Percentiles rank a stretch among this genome's conserved stretches.
phyloP scores from a whole-genome alignment of 1,140 invertebrate species.

The Calephelis nemesis region DNA sequence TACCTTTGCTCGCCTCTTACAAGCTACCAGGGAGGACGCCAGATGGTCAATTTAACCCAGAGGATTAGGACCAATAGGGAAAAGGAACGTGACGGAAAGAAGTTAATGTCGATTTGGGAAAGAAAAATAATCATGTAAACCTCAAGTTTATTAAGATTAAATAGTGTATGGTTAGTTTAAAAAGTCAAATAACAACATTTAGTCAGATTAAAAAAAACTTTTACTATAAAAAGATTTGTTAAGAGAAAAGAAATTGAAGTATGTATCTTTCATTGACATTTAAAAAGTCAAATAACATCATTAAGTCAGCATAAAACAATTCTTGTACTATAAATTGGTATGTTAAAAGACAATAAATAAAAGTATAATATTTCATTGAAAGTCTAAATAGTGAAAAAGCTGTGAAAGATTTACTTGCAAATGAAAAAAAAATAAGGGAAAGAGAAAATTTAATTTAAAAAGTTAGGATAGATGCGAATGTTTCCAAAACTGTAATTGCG shows the following conservation, averaged over 20 bases:
- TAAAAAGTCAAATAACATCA: slow-evolving; percentile 22
- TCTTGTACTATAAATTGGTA: slow-evolving; percentile 28
- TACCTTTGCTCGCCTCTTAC: too few species aligned
- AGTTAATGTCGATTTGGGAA: slow-evolving; percentile 28
- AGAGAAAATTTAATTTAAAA: slow-evolving; percentile 30
- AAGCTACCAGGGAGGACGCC: too few species aligned
- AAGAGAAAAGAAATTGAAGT: too few species aligned
- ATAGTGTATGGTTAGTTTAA: neutral
- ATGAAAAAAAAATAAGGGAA: slow-evolving; percentile 36
- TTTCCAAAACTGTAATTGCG: slow-evolving; percentile 22
- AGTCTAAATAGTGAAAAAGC: slow-evolving; percentile 31
- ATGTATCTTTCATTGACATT: neutral
- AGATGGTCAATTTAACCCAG: too few species aligned
- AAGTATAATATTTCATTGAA: slow-evolving; percentile 29
- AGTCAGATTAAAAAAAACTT: too few species aligned
- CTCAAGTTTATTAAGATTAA: neutral
- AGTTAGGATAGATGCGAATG: slow-evolving; percentile 15
- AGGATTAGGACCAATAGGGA: too few species aligned
- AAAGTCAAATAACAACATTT: too few species aligned
- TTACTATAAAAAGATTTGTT: too few species aligned
- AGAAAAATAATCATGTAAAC: slow-evolving; percentile 23
- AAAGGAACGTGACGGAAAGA: slow-evolving; percentile 30
- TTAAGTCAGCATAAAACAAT: slow-evolving; percentile 27
- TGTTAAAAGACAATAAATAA: slow-evolving; percentile 23
- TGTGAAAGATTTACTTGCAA: slow-evolving; percentile 33